A percentile compares a stretch with the other conserved stretches of the same genome.
These are phyloP conservation scores for Pygmarrhopalites habei DNA, from an alignment of 1,140 invertebrate species.

Conservation along the genomic window DNA sequence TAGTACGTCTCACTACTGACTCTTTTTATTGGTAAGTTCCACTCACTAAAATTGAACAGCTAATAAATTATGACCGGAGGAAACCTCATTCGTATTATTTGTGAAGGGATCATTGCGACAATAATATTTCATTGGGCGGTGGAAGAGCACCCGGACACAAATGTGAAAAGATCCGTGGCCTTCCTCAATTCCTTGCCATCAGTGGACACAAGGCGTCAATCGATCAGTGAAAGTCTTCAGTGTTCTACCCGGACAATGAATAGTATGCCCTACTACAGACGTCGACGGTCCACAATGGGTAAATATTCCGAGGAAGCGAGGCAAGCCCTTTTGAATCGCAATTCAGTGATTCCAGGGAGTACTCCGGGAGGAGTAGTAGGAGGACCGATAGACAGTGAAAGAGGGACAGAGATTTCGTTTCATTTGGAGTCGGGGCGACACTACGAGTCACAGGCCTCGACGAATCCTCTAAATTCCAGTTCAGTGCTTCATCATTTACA, in stretches of 20 bases:
- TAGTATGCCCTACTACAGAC: background rate
- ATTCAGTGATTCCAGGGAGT: background rate
- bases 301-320: slow-evolving; percentile 8
- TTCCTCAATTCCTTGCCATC: slow-evolving; percentile 19
- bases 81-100: no score
- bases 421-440: slow-evolving; percentile 4
- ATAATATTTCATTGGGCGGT: slow-evolving; percentile 64
- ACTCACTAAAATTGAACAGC: no score
- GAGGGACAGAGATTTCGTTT: slow-evolving; percentile 1
- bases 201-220: background rate
- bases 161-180: slow-evolving; percentile 28
- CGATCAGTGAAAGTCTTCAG: background rate
- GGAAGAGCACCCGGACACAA: slow-evolving; percentile 43
- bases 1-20: no score
- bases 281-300: background rate
- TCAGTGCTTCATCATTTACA: background rate
- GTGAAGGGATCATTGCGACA: slow-evolving; percentile 59
- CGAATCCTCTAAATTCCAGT: background rate
- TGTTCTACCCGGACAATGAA: background rate
- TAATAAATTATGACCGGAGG: no score
- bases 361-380: no score
- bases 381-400: background rate
- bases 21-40: no score
- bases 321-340: slow-evolving; percentile 8
- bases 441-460: background rate